Evolutionary conservation across 92 coral and sea anemone species (phyloP).

Genomic region (Blastomussa wellsi): DNA sequence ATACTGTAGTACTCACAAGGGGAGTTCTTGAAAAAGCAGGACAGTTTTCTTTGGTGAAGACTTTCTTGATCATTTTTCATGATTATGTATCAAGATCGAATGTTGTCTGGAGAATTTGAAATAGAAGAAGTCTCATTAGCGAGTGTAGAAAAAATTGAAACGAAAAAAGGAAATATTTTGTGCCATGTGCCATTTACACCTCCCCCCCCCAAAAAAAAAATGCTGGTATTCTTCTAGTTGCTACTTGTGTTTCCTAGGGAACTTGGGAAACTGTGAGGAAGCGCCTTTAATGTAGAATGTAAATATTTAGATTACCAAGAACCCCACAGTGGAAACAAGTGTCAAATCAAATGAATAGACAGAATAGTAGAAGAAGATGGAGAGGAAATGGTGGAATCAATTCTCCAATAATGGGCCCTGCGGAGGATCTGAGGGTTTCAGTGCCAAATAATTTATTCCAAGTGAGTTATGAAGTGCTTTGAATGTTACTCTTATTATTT

Average conservation of each 20-base stretch:
- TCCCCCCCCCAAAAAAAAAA: background rate
- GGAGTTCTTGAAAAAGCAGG: background rate
- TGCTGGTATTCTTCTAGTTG: background rate
- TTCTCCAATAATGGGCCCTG: background rate
- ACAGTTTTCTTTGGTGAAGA: background rate
- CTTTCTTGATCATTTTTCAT: background rate
- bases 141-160: too few relatives aligned
- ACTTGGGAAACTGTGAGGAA: background rate
- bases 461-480: background rate
- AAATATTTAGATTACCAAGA: slow-evolving; percentile 11
- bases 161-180: background rate
- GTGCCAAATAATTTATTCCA: slow-evolving; percentile 31
- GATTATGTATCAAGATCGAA: background rate
- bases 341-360: slow-evolving; percentile 14
- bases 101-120: background rate
- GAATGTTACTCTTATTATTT: background rate
- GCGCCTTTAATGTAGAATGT: background rate
- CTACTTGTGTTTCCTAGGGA: background rate
- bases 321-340: slow-evolving; percentile 18
- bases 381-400: background rate
- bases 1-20: background rate
- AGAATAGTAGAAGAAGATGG: slow-evolving; percentile 23
- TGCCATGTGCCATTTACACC: too few relatives aligned
- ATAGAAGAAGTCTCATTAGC: background rate
- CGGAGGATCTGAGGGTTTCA: slow-evolving; percentile 36